Evolutionary conservation across 2,113 vertebrate species (phyloP).

Genomic region (Seriola aureovittata): DNA sequence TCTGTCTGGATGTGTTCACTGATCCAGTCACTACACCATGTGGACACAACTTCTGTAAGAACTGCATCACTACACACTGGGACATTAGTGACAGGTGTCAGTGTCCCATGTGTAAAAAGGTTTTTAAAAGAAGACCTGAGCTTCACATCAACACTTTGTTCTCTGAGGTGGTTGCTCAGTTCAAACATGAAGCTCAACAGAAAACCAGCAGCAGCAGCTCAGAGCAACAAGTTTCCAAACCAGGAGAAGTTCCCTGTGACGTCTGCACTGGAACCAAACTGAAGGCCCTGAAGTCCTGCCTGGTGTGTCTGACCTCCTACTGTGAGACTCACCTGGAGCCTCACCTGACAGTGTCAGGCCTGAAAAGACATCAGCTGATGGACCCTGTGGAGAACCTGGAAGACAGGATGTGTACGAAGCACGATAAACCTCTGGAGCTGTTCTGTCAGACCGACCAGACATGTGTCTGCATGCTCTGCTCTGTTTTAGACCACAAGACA

Average conservation of each 20-base stretch:
- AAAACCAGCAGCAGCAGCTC: constrained; percentile 17
- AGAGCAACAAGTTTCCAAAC: not conserved
- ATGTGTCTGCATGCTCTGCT: constrained; percentile 11
- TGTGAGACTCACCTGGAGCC: constrained; percentile 45
- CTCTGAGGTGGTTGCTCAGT: constrained; percentile 18
- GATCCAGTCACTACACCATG: too few species aligned
- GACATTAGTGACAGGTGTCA: accelerated
- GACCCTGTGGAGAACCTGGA: constrained; percentile 42
- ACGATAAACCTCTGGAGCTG: constrained; percentile 45
- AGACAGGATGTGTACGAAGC: constrained; percentile 34
- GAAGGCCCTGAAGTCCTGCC: constrained; percentile 43
- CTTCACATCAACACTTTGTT: not conserved
- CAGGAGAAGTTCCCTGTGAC: constrained; percentile 44
- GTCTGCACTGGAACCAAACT: constrained; percentile 39
- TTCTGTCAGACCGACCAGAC: constrained; percentile 40
- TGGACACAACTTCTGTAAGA: constrained; percentile 14
- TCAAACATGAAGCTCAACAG: constrained; percentile 25
- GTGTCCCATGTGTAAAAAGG: constrained; percentile 7
- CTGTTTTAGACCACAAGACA: constrained; percentile 10
- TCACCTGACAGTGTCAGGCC: not conserved
- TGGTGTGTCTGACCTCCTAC: constrained; percentile 32
- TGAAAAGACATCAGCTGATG: constrained; percentile 45
- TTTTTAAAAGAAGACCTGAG: not conserved
- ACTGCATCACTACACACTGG: constrained; percentile 12
- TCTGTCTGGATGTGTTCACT: too few species aligned